phyloP scores from a whole-genome alignment of 2,113 vertebrate genomes.

The Rattus rattus region DNA sequence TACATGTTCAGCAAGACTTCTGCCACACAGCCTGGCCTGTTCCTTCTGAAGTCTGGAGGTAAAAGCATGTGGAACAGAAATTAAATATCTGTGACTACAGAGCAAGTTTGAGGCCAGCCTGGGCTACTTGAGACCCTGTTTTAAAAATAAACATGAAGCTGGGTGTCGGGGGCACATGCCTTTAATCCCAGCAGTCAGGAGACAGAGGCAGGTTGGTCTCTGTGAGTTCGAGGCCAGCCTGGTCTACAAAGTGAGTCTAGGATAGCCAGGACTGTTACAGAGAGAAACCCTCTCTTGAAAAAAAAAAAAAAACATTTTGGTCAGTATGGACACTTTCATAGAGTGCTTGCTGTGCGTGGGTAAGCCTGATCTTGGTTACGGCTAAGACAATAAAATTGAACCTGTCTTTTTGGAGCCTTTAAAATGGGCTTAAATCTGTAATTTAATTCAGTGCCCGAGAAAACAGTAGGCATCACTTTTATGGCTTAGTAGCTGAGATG shows the following conservation, averaged over 20 bases:
- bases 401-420: background rate
- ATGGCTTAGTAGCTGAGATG: background rate
- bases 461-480: background rate
- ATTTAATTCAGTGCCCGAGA: background rate
- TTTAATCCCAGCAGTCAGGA: too few species aligned
- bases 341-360: background rate
- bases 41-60: background rate
- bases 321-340: background rate
- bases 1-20: background rate
- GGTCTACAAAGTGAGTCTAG: background rate
- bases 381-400: background rate
- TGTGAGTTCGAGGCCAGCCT: background rate
- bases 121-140: background rate
- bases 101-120: background rate
- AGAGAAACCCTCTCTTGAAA: background rate
- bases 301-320: too few species aligned
- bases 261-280: background rate
- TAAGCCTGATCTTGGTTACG: background rate
- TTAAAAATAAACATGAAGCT: background rate
- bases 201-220: too few species aligned
- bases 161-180: too few species aligned
- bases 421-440: constrained; percentile 1
- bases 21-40: background rate
- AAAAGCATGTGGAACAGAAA: background rate
- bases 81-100: background rate